These are phyloP conservation scores for Geococcyx californianus DNA, from an alignment of 2,113 vertebrate species.

Conservation along the genomic window DNA sequence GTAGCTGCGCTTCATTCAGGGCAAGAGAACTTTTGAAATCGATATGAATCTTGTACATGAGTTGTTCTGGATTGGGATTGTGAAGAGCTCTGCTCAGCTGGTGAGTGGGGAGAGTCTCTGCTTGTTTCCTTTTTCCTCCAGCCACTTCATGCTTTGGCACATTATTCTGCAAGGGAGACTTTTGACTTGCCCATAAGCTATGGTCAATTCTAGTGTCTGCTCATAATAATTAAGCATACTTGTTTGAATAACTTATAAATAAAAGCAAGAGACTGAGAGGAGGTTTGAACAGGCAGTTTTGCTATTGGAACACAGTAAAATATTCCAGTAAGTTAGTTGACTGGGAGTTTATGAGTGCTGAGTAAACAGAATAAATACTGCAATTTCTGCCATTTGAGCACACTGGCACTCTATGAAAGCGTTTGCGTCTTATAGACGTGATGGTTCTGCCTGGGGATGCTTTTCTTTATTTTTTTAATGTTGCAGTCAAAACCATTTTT, in stretches of 20 bases:
- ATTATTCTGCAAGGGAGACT: background rate
- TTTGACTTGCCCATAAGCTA: background rate
- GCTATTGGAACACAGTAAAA: slow-evolving; percentile 42
- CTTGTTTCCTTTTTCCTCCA: background rate
- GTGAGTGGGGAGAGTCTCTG: background rate
- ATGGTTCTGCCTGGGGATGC: slow-evolving; percentile 37
- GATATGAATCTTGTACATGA: background rate
- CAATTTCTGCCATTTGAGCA: slow-evolving; percentile 55
- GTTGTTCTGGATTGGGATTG: background rate
- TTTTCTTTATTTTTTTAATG: background rate
- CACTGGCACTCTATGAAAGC: slow-evolving; percentile 62
- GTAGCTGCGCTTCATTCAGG: background rate
- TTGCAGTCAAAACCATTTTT: background rate
- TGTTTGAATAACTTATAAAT: slow-evolving; percentile 33
- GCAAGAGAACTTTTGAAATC: background rate
- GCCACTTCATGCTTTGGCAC: background rate
- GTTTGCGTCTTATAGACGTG: slow-evolving; percentile 32
- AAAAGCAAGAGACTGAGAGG: slow-evolving; percentile 12
- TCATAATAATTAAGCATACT: background rate
- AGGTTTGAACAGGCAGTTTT: slow-evolving; percentile 28
- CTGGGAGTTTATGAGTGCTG: slow-evolving; percentile 48
- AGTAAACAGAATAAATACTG: slow-evolving; percentile 67
- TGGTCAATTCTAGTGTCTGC: background rate
- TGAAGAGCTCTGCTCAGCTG: background rate
- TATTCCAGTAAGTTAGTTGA: slow-evolving; percentile 66